These are phyloP conservation scores for Chaetops frenatus DNA, from an alignment of 2,113 vertebrate genomes.

Conservation along the genomic window DNA sequence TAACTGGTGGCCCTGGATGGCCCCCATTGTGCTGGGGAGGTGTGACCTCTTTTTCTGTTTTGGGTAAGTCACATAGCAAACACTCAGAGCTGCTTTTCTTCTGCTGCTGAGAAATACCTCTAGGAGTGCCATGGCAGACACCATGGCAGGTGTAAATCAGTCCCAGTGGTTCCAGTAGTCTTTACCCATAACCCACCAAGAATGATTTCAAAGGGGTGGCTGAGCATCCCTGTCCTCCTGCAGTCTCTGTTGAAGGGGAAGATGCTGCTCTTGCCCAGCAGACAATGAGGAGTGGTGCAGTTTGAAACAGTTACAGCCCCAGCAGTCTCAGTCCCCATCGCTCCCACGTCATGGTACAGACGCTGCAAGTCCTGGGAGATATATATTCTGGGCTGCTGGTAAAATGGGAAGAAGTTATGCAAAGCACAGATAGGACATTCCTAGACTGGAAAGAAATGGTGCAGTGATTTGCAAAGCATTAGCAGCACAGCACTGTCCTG, in stretches of 20 bases:
- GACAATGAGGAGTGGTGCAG: accelerated
- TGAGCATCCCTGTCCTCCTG: background rate
- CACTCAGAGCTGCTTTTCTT: background rate
- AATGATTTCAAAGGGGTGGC: background rate
- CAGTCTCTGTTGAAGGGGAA: background rate
- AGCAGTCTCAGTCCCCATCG: background rate
- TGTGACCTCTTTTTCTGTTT: background rate
- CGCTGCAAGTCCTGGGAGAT: background rate
- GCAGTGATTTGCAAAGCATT: slow-evolving; percentile 9
- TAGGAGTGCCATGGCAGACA: background rate
- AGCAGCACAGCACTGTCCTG: background rate
- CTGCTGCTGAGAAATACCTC: background rate
- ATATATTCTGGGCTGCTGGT: background rate
- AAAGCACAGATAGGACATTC: background rate
- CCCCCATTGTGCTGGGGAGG: background rate
- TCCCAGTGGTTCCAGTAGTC: background rate
- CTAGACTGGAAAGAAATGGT: background rate
- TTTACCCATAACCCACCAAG: background rate
- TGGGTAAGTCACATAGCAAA: background rate
- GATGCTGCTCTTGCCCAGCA: background rate
- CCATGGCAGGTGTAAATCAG: background rate
- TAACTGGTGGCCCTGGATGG: background rate
- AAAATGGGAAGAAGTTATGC: background rate
- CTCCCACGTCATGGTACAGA: background rate
- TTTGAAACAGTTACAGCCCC: background rate